Evolutionary conservation across 1,140 invertebrate genomes (phyloP), one percentile per base, ranked within the genome.

Genomic region (Camponotus floridanus): DNA sequence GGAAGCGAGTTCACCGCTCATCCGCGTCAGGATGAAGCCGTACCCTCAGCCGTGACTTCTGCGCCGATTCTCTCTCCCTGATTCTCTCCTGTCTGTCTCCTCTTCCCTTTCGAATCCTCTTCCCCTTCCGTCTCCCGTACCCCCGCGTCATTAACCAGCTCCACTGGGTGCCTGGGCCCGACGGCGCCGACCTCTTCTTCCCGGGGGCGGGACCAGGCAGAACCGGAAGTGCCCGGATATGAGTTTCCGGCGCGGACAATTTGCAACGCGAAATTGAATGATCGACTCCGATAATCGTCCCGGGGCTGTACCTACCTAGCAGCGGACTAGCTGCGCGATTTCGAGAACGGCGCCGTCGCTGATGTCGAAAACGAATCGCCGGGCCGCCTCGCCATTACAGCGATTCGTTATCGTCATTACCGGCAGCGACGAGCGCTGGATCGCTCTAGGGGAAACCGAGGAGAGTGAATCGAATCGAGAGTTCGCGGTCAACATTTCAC

Each of bases 171-270:
- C 57, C 68, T 83, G 68, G 51, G 87, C 88, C 88, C 85, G 9
- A 51, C 51, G 51, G 36, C 13, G 33, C 42, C 55, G 21, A 26
- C 21, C 48, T 42, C 71, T 71, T 39, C 83, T 73, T 88, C 79
- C 79, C 79, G 55, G 31, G 39, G 79, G 79, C 79, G 79, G 79
- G 79, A 62, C 79, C 68, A 73, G 55, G 79, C 79, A 83, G 79
- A 83, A 74, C 79, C 89, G 94, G 94, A 95, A 94, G 94, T 92
- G 91, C 94, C 94, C 94, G 94, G 94, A 95, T 95, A 95, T 95
- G 94, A 95, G 94, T 94, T 95, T 95, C 94, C 94, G 94, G 92
- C 94, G 91, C 92, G 92, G 93, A 95, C 94, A 94, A 95, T 95
- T 95, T 95, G 94, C 94, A 86, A 84, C 88, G 86, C 88, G 89